Evolutionary conservation across 2,888 invertebrate species (phyloP).

Genomic region (Pantelozetes paolii): DNA sequence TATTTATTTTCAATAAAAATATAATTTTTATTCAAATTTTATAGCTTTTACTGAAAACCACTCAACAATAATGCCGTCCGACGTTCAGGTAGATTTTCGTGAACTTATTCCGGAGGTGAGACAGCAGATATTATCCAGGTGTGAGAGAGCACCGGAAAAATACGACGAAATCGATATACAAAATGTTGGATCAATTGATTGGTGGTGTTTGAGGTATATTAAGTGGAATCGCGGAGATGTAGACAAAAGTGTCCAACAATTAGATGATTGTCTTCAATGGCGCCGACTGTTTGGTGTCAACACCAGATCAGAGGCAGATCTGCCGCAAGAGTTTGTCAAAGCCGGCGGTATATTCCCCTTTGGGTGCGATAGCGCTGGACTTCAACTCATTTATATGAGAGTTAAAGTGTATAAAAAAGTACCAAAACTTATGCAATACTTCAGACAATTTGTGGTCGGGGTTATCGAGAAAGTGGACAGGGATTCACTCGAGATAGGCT

Average conservation of each 20-base stretch:
- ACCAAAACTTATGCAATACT: conserved; percentile 25
- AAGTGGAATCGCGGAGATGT: conserved; percentile 33
- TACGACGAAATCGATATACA: conserved; percentile 32
- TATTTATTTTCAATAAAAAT: too few species aligned
- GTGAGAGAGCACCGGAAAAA: conserved; percentile 6
- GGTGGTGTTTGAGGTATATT: conserved; percentile 31
- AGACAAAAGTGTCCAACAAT: conserved; percentile 19
- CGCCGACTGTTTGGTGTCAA: conserved; percentile 33
- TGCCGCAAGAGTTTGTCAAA: conserved; percentile 38
- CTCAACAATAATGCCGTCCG: not conserved
- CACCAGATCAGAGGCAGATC: not conserved
- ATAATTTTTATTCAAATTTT: too few species aligned
- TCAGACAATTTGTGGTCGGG: conserved; percentile 36
- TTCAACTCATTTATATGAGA: conserved; percentile 30
- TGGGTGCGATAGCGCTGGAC: conserved; percentile 20
- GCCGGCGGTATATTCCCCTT: conserved; percentile 30
- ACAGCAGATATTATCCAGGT: not conserved
- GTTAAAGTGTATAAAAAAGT: conserved; percentile 36
- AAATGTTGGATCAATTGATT: conserved; percentile 1
- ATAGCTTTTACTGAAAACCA: too few species aligned
- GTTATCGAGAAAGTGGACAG: conserved; percentile 24
- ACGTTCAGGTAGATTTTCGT: not conserved
- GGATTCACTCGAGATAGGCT: conserved; percentile 19
- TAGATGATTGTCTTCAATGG: conserved; percentile 33
- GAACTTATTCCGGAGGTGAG: conserved; percentile 17